Conservation (phyloP, 2,888 invertebrate species). For the Spodoptera picta region DNA sequence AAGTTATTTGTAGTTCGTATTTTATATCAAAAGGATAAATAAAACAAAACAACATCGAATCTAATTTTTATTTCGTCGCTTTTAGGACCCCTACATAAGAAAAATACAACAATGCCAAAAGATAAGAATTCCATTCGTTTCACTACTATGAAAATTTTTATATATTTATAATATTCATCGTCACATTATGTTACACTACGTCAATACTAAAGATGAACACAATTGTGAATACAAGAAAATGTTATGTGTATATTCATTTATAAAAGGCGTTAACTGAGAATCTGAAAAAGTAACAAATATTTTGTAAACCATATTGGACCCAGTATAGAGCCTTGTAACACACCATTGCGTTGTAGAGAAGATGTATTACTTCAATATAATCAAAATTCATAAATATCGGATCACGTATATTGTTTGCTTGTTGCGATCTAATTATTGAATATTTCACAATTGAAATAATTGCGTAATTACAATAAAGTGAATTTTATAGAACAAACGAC, state of each 20-base stretch:
- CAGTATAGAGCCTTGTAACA: not conserved
- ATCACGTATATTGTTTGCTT: too few relatives aligned
- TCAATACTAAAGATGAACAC: slow-evolving; percentile 30
- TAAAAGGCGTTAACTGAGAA: too few relatives aligned
- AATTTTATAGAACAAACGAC: too few relatives aligned
- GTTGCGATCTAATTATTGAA: too few relatives aligned
- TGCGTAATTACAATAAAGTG: too few relatives aligned
- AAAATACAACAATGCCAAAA: slow-evolving; percentile 77
- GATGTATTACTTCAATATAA: too few relatives aligned
- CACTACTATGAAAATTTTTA: slow-evolving; percentile 51
- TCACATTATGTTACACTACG: slow-evolving; percentile 42
- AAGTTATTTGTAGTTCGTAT: not conserved
- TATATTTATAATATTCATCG: slow-evolving; percentile 45
- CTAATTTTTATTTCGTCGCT: slow-evolving; percentile 83
- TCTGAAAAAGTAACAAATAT: too few relatives aligned
- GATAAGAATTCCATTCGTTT: slow-evolving; percentile 62
- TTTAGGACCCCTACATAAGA: slow-evolving; percentile 80
- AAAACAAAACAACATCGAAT: slow-evolving; percentile 69
- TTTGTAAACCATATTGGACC: not conserved
- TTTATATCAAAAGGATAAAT: slow-evolving; percentile 7
- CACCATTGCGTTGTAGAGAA: not conserved
- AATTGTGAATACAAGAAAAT: slow-evolving; percentile 19
- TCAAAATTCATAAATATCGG: too few relatives aligned
- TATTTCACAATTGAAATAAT: too few relatives aligned
- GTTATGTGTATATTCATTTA: not conserved